Conservation (phyloP, 2,888 invertebrate species). For the Meloe dianella region DNA sequence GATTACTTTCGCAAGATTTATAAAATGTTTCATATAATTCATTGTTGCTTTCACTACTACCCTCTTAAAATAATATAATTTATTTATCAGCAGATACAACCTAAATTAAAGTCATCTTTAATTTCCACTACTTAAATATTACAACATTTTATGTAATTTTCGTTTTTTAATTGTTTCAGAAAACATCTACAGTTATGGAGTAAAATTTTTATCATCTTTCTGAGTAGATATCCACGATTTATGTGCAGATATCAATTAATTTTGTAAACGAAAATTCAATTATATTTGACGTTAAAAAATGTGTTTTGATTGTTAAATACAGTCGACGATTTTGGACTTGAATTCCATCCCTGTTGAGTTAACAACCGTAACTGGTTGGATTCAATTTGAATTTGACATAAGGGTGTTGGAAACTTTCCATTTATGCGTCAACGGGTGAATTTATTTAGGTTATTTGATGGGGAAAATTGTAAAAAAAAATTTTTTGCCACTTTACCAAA, state of each 20-base stretch:
- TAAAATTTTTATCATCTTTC: neutral
- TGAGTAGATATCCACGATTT: neutral
- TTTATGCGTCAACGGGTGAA: neutral
- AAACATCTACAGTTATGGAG: neutral
- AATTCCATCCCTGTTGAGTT: neutral
- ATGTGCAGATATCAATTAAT: neutral
- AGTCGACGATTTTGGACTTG: neutral
- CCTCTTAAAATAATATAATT: slow-evolving; percentile 18
- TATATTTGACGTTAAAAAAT: slow-evolving; percentile 1
- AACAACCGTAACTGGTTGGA: neutral
- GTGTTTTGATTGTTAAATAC: slow-evolving; percentile 2
- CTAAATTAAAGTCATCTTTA: neutral
- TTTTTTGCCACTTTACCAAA: too few relatives aligned
- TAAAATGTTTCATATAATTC: slow-evolving; percentile 22
- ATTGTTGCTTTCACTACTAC: slow-evolving; percentile 19
- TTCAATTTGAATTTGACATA: neutral
- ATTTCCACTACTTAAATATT: neutral
- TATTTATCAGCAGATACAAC: slow-evolving; percentile 3
- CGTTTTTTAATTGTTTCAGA: neutral
- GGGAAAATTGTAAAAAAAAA: neutral
- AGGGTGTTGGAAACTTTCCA: neutral
- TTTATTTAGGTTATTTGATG: neutral
- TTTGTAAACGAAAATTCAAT: neutral
- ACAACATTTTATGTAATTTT: neutral
- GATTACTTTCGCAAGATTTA: slow-evolving; percentile 29